Percentiles rank a stretch among this genome's conserved stretches.
Evolutionary conservation across 2,113 vertebrate genomes (phyloP).

Genomic region (Centropus bengalensis): DNA sequence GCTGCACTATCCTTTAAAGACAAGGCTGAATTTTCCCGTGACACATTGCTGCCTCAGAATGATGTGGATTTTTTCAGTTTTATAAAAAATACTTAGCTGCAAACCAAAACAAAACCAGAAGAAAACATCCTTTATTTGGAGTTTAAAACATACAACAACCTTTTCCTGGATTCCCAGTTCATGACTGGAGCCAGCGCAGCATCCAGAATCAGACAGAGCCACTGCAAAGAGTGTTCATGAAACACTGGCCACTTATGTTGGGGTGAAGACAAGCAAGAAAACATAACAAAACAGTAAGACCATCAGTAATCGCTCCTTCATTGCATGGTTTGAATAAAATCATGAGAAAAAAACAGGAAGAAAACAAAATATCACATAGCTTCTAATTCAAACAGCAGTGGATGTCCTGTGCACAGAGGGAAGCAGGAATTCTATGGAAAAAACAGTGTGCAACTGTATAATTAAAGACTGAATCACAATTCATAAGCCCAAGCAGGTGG

Average conservation of each 20-base stretch:
- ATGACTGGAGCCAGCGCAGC: background rate
- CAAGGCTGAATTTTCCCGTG: background rate
- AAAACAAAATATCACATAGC: background rate
- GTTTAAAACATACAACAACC: background rate
- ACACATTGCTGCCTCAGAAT: background rate
- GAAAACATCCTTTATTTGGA: background rate
- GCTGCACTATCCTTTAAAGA: background rate
- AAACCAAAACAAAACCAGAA: background rate
- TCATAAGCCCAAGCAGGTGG: background rate
- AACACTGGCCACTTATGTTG: background rate
- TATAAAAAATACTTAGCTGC: background rate
- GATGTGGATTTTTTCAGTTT: background rate
- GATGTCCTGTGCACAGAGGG: background rate
- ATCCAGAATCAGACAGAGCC: background rate
- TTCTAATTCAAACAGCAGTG: background rate
- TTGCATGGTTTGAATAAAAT: background rate
- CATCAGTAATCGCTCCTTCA: background rate
- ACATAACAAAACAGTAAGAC: background rate
- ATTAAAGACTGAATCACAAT: slow-evolving; percentile 30
- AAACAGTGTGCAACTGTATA: background rate
- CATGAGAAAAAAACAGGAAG: background rate
- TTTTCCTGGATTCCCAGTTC: background rate
- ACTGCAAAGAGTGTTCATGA: background rate
- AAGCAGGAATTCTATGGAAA: background rate
- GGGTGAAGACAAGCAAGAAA: background rate